Evolutionary conservation across 2,113 vertebrate species (phyloP).

Genomic region (Amphiprion ocellaris): DNA sequence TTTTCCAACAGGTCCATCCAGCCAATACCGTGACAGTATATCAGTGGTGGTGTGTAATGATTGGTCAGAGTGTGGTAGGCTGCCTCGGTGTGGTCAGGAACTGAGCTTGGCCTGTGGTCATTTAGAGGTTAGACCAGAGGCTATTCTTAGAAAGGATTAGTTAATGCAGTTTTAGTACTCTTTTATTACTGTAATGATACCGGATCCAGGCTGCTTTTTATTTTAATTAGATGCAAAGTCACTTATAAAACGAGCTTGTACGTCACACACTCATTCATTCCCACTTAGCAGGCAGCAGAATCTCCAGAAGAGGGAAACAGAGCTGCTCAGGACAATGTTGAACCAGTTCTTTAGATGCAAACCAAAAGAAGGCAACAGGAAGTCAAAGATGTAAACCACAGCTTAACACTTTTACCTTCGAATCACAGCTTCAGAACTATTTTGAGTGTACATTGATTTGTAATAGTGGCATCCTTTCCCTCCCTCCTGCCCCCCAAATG

Average conservation of each 20-base stretch:
- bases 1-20: conserved; percentile 49
- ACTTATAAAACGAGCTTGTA: conserved; percentile 46
- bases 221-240: conserved; percentile 69
- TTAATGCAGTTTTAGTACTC: conserved; percentile 66
- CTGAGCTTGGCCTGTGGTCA: conserved; percentile 66
- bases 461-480: too few species aligned
- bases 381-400: background rate
- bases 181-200: conserved; percentile 67
- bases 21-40: conserved; percentile 46
- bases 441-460: too few species aligned
- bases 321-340: background rate
- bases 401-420: too few species aligned
- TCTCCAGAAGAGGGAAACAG: background rate
- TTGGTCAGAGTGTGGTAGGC: conserved; percentile 64
- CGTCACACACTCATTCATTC: conserved; percentile 30
- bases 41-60: conserved; percentile 38
- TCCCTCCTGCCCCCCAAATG: too few species aligned
- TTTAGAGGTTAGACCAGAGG: conserved; percentile 59
- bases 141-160: conserved; percentile 74
- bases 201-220: conserved; percentile 45
- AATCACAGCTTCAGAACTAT: too few species aligned
- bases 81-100: conserved; percentile 55
- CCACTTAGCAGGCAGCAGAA: conserved; percentile 21
- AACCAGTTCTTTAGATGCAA: background rate
- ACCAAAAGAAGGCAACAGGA: background rate